Percentiles rank a stretch among this genome's conserved stretches.
Evolutionary conservation across 1,140 invertebrate genomes (phyloP).

Genomic region (Tribolium castaneum): DNA sequence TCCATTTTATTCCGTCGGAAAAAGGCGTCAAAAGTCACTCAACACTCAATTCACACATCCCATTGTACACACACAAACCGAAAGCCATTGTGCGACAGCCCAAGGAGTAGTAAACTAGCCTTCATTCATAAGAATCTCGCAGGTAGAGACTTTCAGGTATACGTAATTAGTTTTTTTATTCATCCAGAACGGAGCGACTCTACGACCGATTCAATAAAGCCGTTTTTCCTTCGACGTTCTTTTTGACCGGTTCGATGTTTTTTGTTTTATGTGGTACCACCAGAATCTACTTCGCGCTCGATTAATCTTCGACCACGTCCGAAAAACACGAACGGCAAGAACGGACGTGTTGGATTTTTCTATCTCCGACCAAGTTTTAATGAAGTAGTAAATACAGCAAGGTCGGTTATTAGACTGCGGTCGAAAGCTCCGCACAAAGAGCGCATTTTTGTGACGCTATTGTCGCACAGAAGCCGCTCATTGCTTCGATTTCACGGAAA

Average conservation of each 20-base stretch:
- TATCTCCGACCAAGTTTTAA: conserved; percentile 17
- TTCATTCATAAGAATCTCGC: conserved; percentile 62
- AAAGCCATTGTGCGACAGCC: conserved; percentile 51
- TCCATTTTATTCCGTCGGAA: conserved; percentile 51
- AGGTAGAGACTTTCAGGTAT: conserved; percentile 59
- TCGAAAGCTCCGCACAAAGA: not conserved
- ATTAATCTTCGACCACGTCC: conserved; percentile 27
- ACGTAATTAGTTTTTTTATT: conserved; percentile 60
- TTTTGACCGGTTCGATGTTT: conserved; percentile 58
- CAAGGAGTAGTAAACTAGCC: conserved; percentile 54
- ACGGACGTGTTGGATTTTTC: conserved; percentile 7
- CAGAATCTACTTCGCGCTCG: conserved; percentile 47
- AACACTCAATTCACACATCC: conserved; percentile 34
- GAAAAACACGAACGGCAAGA: not conserved
- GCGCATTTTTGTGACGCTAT: not conserved
- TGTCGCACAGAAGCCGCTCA: not conserved
- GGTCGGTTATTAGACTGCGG: conserved; percentile 42
- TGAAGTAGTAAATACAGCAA: conserved; percentile 50
- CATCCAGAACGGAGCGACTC: conserved; percentile 13
- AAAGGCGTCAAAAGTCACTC: conserved; percentile 15
- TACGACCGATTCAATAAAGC: conserved; percentile 43
- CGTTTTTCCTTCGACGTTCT: conserved; percentile 47
- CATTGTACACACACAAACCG: conserved; percentile 39
- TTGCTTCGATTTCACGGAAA: conserved; percentile 11
- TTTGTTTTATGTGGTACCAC: conserved; percentile 52